A percentile compares a stretch with the other conserved stretches of the same genome.
Evolutionary conservation across 2,797 vertebrate genomes (phyloP).

Genomic region (Sarcoramphus papa): DNA sequence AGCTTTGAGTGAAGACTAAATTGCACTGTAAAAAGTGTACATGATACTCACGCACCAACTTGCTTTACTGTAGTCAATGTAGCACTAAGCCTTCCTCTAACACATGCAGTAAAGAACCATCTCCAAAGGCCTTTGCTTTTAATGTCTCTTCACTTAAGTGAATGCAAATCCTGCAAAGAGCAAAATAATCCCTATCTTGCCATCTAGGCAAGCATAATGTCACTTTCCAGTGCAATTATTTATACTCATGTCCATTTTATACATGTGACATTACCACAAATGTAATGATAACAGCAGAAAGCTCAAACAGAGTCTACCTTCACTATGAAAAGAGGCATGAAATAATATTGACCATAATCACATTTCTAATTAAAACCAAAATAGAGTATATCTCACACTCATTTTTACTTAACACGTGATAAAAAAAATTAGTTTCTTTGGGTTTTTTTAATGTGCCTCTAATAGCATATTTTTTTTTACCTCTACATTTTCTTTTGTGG

Average conservation of each 20-base stretch:
- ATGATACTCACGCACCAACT: accelerated
- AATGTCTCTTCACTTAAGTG: not conserved
- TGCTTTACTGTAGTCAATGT: accelerated
- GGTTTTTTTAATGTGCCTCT: not conserved
- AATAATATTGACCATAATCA: not conserved
- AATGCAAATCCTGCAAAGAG: not conserved
- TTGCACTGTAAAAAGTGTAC: accelerated
- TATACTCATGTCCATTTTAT: not conserved
- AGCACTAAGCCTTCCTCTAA: not conserved
- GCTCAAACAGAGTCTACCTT: not conserved
- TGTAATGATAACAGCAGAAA: not conserved
- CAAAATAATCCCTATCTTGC: not conserved
- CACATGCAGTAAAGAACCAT: not conserved
- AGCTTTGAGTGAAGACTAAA: not conserved
- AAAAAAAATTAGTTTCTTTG: not conserved
- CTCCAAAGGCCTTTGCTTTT: not conserved
- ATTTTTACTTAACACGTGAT: not conserved
- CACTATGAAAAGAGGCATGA: not conserved
- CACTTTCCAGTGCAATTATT: not conserved
- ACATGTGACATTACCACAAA: not conserved
- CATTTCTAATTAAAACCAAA: not conserved
- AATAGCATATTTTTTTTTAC: not conserved
- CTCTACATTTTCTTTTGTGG: not conserved
- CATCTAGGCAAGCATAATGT: not conserved
- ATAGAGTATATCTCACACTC: accelerated